These are phyloP conservation scores for Hippocampus abdominalis DNA, from an alignment of 2,113 vertebrate genomes.

Conservation along the genomic window DNA sequence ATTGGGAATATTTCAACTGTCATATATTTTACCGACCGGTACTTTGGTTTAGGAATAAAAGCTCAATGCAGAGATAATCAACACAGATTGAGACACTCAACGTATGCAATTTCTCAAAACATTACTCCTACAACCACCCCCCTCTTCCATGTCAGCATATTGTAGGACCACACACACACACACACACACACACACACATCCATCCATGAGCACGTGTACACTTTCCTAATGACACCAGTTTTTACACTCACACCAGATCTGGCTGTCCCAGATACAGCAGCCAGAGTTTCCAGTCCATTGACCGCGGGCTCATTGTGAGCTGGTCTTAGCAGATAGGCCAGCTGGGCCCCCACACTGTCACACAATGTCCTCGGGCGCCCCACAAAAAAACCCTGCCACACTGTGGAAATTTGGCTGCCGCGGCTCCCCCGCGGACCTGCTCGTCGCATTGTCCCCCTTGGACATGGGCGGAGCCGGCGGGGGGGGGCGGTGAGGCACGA, in stretches of 20 bases:
- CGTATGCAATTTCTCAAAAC: slow-evolving; percentile 41
- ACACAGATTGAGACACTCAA: slow-evolving; percentile 28
- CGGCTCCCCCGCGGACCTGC: slow-evolving; percentile 51
- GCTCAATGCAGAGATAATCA: slow-evolving; percentile 27
- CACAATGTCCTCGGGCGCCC: slow-evolving; percentile 61
- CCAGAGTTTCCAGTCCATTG: slow-evolving; percentile 69
- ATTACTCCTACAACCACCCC: slow-evolving; percentile 36
- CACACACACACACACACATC: not conserved
- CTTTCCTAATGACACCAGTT: slow-evolving; percentile 37
- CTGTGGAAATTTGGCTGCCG: slow-evolving; percentile 47
- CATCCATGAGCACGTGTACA: slow-evolving; percentile 3
- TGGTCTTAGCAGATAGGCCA: slow-evolving; percentile 71
- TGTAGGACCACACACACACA: slow-evolving; percentile 28
- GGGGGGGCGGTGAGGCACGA: slow-evolving; percentile 27
- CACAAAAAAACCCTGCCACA: slow-evolving; percentile 51
- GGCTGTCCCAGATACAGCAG: slow-evolving; percentile 64
- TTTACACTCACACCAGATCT: slow-evolving; percentile 52
- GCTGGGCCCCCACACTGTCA: slow-evolving; percentile 68
- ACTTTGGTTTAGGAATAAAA: slow-evolving; percentile 13
- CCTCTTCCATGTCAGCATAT: slow-evolving; percentile 33
- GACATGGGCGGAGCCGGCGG: slow-evolving; percentile 44
- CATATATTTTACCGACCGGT: not conserved
- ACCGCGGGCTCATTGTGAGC: slow-evolving; percentile 67
- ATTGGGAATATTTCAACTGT: not conserved
- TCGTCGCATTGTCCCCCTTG: slow-evolving; percentile 62